phyloP scores from a whole-genome alignment of 2,113 vertebrate species.

The Boulengeromyrus knoepffleri region DNA sequence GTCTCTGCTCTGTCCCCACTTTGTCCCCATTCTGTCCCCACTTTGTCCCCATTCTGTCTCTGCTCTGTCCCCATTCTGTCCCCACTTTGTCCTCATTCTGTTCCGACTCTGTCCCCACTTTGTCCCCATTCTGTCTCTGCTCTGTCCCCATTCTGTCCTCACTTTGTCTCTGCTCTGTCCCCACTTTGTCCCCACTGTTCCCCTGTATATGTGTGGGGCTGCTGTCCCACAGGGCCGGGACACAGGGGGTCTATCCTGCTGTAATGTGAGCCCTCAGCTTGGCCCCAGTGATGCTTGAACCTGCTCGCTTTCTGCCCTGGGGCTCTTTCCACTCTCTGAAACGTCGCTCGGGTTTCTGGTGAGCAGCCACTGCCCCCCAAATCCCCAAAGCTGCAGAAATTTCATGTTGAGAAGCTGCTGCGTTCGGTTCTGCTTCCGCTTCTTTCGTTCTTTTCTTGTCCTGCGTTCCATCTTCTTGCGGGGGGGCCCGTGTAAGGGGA shows the following conservation, averaged over 20 bases:
- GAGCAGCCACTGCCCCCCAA: neutral
- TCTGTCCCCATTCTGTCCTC: neutral
- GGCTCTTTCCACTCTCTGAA: neutral
- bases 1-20: too few relatives aligned
- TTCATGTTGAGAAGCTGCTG: constrained; percentile 2
- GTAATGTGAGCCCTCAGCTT: neutral
- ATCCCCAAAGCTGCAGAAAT: neutral
- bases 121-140: too few relatives aligned
- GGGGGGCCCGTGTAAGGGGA: constrained; percentile 39
- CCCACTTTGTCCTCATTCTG: neutral
- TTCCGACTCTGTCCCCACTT: too few relatives aligned
- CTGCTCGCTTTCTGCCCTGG: neutral
- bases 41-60: neutral
- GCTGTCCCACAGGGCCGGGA: neutral
- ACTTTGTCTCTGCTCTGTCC: neutral
- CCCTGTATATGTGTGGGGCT: neutral
- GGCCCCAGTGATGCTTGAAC: neutral
- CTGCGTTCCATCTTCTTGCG: constrained; percentile 32
- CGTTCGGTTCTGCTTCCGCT: neutral
- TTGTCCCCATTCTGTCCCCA: neutral
- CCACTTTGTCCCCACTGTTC: neutral
- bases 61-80: too few relatives aligned
- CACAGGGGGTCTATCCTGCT: neutral
- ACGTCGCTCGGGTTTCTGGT: neutral
- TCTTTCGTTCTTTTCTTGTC: constrained; percentile 35